Evolutionary conservation across 2,888 invertebrate genomes (phyloP), one percentile per base, ranked within the genome.

Genomic region (Noctua janthina): DNA sequence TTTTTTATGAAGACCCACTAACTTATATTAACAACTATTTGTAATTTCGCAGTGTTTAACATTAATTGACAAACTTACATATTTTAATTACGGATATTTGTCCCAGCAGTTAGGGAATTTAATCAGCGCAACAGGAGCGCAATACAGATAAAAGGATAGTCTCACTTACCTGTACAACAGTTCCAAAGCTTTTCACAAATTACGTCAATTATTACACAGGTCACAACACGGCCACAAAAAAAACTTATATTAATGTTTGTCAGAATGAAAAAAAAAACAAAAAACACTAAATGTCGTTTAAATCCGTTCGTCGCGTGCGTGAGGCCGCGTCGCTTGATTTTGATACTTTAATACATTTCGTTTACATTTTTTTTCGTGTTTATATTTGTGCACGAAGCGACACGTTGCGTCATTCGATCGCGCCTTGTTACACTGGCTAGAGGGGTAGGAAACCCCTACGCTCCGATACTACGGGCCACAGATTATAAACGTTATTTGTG

Each of bases 391-490:
- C 78, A 78, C 74, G 81, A 84, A 85, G 78, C 88, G 86, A 83
- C 86, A 89, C 92, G 92, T 91, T 83, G 83, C 83, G 83, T 87
- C 92, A 75, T 81, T 76, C 77, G 83, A 88, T 90, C 93, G 92
- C 92, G 90, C 92, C 91, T 90, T 90, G 90, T 87, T 90, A 91
- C 92, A 96, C 96, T 96, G 93, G 79, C 91, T 88, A 87, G 94
- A 92, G 95, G 95, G 96, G 95, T 94, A 91, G 92, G 89, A 92
- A 93, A 91, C 92, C 94, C 93, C 94, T 95, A 95, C 93, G 91
- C 93, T 95, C 92, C 92, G 84, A 92, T 95, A 96, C 95, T 96
- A 96, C 94, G 93, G 74, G 84, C 0, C 96, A 95, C 83, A 95
- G 96, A 95, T 35, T 91, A 90, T 70, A 23, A 43, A 72, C 3